phyloP scores from a whole-genome alignment of 2,888 invertebrate species.

The Macrophya annulata region DNA sequence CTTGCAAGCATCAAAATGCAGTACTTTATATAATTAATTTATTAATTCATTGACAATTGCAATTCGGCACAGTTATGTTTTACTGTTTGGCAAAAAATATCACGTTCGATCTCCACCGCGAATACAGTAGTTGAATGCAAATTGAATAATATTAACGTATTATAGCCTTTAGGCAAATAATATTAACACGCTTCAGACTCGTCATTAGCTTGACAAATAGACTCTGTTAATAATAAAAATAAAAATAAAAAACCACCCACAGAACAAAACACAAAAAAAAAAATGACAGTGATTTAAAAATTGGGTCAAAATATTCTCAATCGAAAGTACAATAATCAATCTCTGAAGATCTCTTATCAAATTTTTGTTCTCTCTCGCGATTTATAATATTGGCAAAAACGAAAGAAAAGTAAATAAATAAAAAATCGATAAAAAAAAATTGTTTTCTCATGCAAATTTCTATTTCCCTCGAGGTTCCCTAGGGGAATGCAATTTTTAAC shows the following conservation, averaged over 20 bases:
- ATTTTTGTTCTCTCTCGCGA: no score
- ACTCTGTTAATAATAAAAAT: not conserved
- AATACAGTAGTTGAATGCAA: not conserved
- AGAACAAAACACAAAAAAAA: not conserved
- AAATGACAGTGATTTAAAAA: not conserved
- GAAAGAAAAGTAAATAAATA: not conserved
- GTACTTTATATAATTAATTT: not conserved
- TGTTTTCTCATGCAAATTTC: not conserved
- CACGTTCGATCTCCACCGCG: constrained; percentile 31
- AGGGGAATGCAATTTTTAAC: constrained; percentile 12
- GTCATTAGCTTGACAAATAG: constrained; percentile 11
- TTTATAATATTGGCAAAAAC: not conserved
- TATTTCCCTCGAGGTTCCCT: not conserved
- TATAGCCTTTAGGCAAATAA: not conserved
- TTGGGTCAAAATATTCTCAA: constrained; percentile 12
- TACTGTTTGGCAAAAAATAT: constrained; percentile 1
- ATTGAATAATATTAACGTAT: not conserved
- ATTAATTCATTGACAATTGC: constrained; percentile 2
- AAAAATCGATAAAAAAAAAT: not conserved
- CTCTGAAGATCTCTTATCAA: no score
- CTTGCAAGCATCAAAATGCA: not conserved
- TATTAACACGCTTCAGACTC: not conserved
- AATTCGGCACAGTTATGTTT: not conserved
- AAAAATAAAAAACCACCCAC: not conserved
- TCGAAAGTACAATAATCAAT: not conserved